Base-by-base conservation (phyloP, 2,888 invertebrate genomes). In the Auanema freiburgensis region DNA sequence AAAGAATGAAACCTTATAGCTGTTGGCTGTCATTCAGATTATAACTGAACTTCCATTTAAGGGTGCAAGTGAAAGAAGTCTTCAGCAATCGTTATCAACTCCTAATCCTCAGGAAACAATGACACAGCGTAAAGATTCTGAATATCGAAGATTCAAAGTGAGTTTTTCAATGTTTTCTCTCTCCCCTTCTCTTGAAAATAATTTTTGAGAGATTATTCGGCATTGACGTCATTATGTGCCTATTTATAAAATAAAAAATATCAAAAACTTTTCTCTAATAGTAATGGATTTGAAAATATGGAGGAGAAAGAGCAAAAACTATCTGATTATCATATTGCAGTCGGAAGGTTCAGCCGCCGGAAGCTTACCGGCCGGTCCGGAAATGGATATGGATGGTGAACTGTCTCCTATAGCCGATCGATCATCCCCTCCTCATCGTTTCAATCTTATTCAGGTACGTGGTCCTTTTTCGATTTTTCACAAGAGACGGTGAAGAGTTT, bases 121-220 rank as follows among this genome's bases (percentile, higher is more conserved):
- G 10, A 51, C 52, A 11, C 57, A 60, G 23, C 56, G 79, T 46
- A 81, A 79, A 52, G 82, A 83, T 21, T 66, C 74, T 18, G 82
- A 83, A 59, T 82, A 83, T 57, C 69, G 82, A 6, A 64, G 82
- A 6, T 82, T 81, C 65, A 78, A 80, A 65, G 80, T 77, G 51
- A 67, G 50, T 14, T 24, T 53, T 16, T n/a, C 40, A n/a, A 55
- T 3, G 41, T 16, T 40, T n/a, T 40, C 25, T 25, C 6, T 16
- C 4, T 33, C 8, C 33, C 33, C 8, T 5, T 33, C 8, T 3
- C 8, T 33, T 23, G n/a, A n/a, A 21, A 21, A 14, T 52, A n/a
- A 23, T 21, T 52, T 21, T 33, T 33, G 33, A 33, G 33, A 33
- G 33, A 33, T 33, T 33, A 33, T 33, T 33, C 33, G 33, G 3